phyloP scores from a whole-genome alignment of 2,888 invertebrate genomes.

The Aphodius sticticus region DNA sequence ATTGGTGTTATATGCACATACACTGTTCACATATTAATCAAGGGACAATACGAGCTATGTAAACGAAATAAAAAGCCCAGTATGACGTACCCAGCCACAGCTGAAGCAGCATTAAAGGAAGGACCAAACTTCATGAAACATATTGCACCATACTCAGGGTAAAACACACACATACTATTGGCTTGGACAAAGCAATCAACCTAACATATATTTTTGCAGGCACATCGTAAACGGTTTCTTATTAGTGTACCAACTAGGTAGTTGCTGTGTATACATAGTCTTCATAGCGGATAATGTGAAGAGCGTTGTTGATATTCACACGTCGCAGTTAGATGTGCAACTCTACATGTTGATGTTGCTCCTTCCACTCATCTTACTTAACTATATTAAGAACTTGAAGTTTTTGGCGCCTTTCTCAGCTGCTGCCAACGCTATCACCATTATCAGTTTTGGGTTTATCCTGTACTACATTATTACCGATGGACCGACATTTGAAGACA shows the following conservation, averaged over 20 bases:
- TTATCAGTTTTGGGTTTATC: conserved; percentile 78
- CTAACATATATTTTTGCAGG: conserved; percentile 60
- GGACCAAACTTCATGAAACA: conserved; percentile 75
- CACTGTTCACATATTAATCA: conserved; percentile 89
- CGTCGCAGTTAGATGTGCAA: conserved; percentile 64
- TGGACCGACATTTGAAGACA: conserved; percentile 63
- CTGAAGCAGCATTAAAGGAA: conserved; percentile 78
- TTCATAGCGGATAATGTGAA: conserved; percentile 91
- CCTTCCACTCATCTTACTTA: conserved; percentile 74
- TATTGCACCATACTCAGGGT: conserved; percentile 74
- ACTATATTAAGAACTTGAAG: conserved; percentile 79
- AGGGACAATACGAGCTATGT: conserved; percentile 71
- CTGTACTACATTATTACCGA: conserved; percentile 75
- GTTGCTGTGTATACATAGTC: conserved; percentile 95
- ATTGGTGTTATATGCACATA: conserved; percentile 92
- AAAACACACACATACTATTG: conserved; percentile 53
- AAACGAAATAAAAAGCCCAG: conserved; percentile 63
- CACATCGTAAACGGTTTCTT: conserved; percentile 77
- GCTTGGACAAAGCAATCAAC: neutral
- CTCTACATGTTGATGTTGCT: conserved; percentile 78
- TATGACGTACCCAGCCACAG: conserved; percentile 82
- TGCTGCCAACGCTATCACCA: conserved; percentile 81
- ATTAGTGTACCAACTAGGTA: conserved; percentile 91
- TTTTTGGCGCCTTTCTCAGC: conserved; percentile 84
- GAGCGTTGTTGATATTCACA: conserved; percentile 67